Conservation (phyloP, 2,888 invertebrate genomes). For the Tinea semifulvella region DNA sequence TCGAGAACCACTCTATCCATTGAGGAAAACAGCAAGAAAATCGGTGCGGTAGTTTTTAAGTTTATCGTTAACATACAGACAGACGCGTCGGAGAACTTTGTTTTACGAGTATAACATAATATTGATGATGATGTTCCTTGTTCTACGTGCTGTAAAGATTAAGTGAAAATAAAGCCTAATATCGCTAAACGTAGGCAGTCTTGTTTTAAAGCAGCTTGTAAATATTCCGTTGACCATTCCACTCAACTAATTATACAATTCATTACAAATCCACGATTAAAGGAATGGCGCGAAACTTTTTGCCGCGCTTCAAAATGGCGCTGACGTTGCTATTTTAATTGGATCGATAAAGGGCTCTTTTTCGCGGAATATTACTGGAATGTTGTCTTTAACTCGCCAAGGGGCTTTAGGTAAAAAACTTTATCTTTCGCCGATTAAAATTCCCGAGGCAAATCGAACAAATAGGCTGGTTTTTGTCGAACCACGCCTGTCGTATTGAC, state of each 20-base stretch:
- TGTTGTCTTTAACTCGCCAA: slow-evolving; percentile 22
- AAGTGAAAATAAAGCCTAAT: no score
- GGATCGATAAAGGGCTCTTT: slow-evolving; percentile 42
- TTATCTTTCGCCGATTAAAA: slow-evolving; percentile 39
- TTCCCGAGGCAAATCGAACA: slow-evolving; percentile 45
- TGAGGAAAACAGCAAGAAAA: no score
- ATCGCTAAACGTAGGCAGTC: no score
- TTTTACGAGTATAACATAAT: no score
- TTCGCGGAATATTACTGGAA: slow-evolving; percentile 39
- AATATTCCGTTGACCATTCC: no score
- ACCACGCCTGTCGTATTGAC: slow-evolving; percentile 34
- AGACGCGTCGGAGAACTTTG: no score
- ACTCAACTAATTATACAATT: slow-evolving; percentile 2
- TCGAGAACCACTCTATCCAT: no score
- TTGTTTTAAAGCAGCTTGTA: no score
- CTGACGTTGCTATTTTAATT: slow-evolving; percentile 60
- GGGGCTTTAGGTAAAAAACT: slow-evolving; percentile 31
- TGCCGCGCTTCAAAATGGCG: slow-evolving; percentile 41
- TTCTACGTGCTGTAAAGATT: no score
- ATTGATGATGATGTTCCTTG: no score
- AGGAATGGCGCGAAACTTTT: slow-evolving; percentile 11
- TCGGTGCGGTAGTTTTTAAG: no score
- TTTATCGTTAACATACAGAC: no score
- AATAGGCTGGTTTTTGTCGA: slow-evolving; percentile 42
- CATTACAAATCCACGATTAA: slow-evolving; percentile 8